Evolutionary conservation across 2,888 invertebrate species (phyloP), one percentile per base, ranked within the genome.

Genomic region (Kryphioiulus occultus): DNA sequence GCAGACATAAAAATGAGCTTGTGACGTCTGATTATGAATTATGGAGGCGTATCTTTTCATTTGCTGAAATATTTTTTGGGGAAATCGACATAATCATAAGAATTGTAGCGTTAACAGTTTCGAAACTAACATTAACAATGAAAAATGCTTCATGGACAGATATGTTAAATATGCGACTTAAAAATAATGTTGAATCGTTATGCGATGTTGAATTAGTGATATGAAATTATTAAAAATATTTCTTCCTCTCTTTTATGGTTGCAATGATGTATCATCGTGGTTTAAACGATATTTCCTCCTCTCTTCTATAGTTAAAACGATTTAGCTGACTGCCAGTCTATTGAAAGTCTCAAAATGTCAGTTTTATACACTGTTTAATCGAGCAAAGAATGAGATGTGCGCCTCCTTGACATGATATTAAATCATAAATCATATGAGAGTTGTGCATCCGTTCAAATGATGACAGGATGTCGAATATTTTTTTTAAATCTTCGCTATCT

Each of bases 331-430:
- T 30, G 78, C 30, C 30, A 30, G 30, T 78, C 26, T 78, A 78
- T 22, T 78, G 78, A 78, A 30, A 78, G 30, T 78, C 78, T 78
- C 15, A 78, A 78, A 30, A 78, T 30, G 78, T 78, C 78, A 78
- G 26, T 78, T 78, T 30, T 78, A 78, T 26, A 78, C 12, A 78
- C 53, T 19, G 30, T 78, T 78, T 78, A 78, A 78, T 78, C 30
- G 78, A 78, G 30, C 78, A 26, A 26, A 30, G 10, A 78, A 78
- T 12, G 78, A 78, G 22, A 68, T 68, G 26, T 78, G 78, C 15
- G 53, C 30, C 26, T 44, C 15, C 30, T 17, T 78, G 78, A 22
- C 78, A 78, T 17, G 30, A 9, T 15, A 78, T 78, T 26, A 78
- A 78, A 78, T 78, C 78, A 78, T 78, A 78, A 78, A 78, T 78